Evolutionary conservation across 2,113 vertebrate genomes (phyloP), one percentile per base, ranked within the genome.

Genomic region (Zosterops japonicus): DNA sequence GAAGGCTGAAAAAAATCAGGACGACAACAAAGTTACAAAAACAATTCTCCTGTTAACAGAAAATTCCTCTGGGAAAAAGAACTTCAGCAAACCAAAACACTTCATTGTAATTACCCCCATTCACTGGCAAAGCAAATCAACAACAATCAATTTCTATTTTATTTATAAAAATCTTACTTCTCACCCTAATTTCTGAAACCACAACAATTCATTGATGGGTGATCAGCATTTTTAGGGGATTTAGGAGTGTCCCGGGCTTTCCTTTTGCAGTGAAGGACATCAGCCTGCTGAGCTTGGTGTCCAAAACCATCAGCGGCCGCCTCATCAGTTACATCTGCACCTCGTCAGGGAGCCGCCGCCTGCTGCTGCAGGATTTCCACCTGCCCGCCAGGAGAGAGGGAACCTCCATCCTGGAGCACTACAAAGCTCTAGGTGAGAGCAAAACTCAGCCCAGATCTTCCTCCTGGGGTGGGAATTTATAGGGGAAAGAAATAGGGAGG

Each of bases 201-300:
- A 67, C 28, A 15, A 77, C 57, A 20, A 92, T 35, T 50, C 9
- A 21, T 4, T 71, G 69, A 31, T 24, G 71, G 46, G 7, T 20
- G 28, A 89, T 35, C n/a, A 55, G 44, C 85, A 9, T 47, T 31
- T 36, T 16, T 7, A 11, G n/a, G 71, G 92, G 11, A 27, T 33
- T 95, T 12, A 94, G 56, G 28, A 72, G 50, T n/a, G 28, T 85
- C 4, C 69, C 19, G 77, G 87, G 23, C 74, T 79, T 91, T 86
- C 91, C 33, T 97, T 83, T 97, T 94, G 75, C 97, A 99, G 99
- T 99, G 96, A 96, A 95, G 82, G 99, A 99, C 71, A 97, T 99
- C 94, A 98, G 99, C 92, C 90, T 97, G 87, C 96, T 99, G 96
- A 98, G 98, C 96, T 98, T 99, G 98, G 98, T 97, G 68, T 99